Evolutionary conservation across 2,113 vertebrate species (phyloP).

Genomic region (Dolichallabes microphthalmus): DNA sequence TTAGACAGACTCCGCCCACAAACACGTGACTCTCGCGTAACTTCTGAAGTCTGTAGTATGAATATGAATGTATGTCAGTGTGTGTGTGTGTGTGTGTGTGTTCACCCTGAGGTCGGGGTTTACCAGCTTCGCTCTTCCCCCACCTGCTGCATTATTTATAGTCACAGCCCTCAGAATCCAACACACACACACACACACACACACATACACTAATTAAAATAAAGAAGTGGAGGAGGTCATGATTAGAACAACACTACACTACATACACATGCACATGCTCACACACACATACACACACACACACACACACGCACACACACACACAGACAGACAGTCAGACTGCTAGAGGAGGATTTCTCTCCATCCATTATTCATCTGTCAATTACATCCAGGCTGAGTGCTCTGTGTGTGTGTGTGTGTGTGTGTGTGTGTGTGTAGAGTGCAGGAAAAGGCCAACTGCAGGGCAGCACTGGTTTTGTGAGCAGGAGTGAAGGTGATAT

Average conservation of each 20-base stretch:
- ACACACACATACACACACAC: background rate
- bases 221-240: background rate
- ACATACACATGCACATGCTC: background rate
- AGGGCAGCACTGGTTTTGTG: conserved; percentile 14
- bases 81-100: background rate
- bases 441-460: conserved; percentile 13
- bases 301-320: background rate
- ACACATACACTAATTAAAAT: conserved; percentile 2
- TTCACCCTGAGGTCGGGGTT: conserved; percentile 38
- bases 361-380: conserved; percentile 77
- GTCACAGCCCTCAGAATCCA: conserved; percentile 53
- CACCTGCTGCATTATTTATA: conserved; percentile 74
- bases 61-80: background rate
- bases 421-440: conserved; percentile 38
- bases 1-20: background rate
- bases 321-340: conserved; percentile 32
- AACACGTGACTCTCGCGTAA: background rate
- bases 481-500: conserved; percentile 51
- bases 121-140: conserved; percentile 60
- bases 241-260: background rate
- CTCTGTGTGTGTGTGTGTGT: conserved; percentile 35
- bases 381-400: conserved; percentile 72
- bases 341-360: conserved; percentile 59
- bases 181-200: conserved; percentile 19
- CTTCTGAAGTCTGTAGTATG: background rate